Evolutionary conservation across 2,797 vertebrate species (phyloP).

Genomic region (Ficedula albicollis): DNA sequence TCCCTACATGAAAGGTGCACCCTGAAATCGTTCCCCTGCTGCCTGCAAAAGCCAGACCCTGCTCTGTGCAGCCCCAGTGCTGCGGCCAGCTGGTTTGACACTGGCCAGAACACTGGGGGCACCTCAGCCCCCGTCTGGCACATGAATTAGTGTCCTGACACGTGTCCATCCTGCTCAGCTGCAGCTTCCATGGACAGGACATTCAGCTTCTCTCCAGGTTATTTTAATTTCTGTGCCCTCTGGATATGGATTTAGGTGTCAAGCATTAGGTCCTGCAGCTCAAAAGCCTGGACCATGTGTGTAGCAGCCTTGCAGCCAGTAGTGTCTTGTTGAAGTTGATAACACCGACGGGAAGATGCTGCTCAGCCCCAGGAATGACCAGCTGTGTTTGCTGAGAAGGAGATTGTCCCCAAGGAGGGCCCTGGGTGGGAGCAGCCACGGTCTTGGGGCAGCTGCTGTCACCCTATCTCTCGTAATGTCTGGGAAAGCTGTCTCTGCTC

Average conservation of each 20-base stretch:
- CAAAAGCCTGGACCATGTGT: not conserved
- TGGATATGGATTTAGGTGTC: not conserved
- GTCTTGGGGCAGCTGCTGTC: fast-evolving
- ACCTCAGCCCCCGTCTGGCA: not conserved
- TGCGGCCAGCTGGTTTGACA: not conserved
- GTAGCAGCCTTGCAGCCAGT: not conserved
- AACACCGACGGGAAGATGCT: not conserved
- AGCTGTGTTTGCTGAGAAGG: not conserved
- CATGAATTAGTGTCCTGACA: not conserved
- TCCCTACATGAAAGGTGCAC: not conserved
- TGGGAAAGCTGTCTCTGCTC: constrained; percentile 55
- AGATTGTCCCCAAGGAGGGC: not conserved
- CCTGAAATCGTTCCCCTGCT: not conserved
- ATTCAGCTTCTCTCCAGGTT: not conserved
- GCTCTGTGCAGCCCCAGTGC: not conserved
- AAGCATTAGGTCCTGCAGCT: not conserved
- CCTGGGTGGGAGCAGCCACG: not conserved
- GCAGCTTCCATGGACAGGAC: not conserved
- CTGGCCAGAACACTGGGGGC: not conserved
- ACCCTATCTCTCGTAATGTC: not conserved
- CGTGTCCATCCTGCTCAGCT: not conserved
- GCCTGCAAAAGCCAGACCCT: not conserved
- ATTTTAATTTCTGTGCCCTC: not conserved
- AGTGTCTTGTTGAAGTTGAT: not conserved
- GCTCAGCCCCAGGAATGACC: not conserved